phyloP scores from a whole-genome alignment of 1,140 invertebrate species.

The Nilaparvata lugens region DNA sequence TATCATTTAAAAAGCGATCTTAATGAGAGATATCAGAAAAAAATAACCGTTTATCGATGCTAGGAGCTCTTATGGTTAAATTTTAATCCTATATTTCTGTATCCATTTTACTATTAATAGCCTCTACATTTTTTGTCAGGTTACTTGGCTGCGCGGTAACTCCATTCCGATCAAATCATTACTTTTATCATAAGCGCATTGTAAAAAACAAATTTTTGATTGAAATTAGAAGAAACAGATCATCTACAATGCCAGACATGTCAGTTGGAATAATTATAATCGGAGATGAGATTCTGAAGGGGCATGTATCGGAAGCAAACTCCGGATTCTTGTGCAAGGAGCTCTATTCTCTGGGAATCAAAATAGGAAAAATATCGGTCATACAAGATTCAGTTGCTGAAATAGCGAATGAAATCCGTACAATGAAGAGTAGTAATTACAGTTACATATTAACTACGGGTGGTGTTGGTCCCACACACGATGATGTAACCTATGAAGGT shows the following conservation, averaged over 20 bases:
- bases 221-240: too few relatives aligned
- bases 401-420: constrained; percentile 44
- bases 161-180: too few relatives aligned
- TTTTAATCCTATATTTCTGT: too few relatives aligned
- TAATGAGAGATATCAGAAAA: too few relatives aligned
- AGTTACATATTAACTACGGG: constrained; percentile 57
- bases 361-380: constrained; percentile 58
- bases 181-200: too few relatives aligned
- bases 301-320: constrained; percentile 64
- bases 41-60: too few relatives aligned
- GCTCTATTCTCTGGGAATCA: constrained; percentile 54
- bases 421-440: constrained; percentile 55
- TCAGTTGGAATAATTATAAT: constrained; percentile 52
- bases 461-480: constrained; percentile 77
- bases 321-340: constrained; percentile 55
- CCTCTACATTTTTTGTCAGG: too few relatives aligned
- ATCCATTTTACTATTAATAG: too few relatives aligned
- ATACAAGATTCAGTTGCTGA: constrained; percentile 57
- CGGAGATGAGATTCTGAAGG: constrained; percentile 81
- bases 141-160: too few relatives aligned
- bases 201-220: too few relatives aligned
- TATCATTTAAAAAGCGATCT: too few relatives aligned
- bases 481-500: constrained; percentile 75
- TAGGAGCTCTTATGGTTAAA: too few relatives aligned
- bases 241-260: background rate